Evolutionary conservation across 2,797 vertebrate genomes (phyloP).

Genomic region (Taeniopygia guttata): DNA sequence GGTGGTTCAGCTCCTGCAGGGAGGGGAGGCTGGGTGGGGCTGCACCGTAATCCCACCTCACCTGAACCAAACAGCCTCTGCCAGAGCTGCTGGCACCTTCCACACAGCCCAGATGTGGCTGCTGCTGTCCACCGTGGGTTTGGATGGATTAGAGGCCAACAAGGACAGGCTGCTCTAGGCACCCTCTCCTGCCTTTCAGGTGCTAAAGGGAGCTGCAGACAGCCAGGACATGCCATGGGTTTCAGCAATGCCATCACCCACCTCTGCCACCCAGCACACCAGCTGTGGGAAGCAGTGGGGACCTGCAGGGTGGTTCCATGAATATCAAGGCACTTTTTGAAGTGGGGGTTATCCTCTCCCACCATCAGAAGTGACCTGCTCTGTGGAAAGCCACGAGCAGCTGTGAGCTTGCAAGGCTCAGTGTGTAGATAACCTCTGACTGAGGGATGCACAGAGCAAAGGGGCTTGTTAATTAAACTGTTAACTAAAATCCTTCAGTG

Average conservation of each 20-base stretch:
- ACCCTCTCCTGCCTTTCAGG: background rate
- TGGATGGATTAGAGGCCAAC: background rate
- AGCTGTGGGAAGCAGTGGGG: rapidly evolving
- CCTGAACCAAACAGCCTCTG: background rate
- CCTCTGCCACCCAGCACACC: background rate
- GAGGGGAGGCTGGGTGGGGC: background rate
- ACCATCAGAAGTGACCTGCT: background rate
- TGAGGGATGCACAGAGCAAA: background rate
- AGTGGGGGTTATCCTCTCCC: background rate
- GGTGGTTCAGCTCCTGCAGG: background rate
- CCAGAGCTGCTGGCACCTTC: background rate
- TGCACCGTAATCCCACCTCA: background rate
- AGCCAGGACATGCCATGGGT: background rate
- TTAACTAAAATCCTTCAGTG: no score
- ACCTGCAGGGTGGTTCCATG: background rate
- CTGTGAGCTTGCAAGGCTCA: background rate
- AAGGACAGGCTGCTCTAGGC: background rate
- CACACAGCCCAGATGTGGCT: background rate
- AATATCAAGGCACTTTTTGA: background rate
- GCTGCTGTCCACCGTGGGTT: background rate
- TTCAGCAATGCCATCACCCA: background rate
- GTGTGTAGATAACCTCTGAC: background rate
- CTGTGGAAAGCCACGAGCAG: background rate
- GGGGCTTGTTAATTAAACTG: background rate
- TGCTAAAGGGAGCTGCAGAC: background rate